These are phyloP conservation scores for Prionailurus viverrinus DNA, from an alignment of 2,113 vertebrate species.

Conservation along the genomic window DNA sequence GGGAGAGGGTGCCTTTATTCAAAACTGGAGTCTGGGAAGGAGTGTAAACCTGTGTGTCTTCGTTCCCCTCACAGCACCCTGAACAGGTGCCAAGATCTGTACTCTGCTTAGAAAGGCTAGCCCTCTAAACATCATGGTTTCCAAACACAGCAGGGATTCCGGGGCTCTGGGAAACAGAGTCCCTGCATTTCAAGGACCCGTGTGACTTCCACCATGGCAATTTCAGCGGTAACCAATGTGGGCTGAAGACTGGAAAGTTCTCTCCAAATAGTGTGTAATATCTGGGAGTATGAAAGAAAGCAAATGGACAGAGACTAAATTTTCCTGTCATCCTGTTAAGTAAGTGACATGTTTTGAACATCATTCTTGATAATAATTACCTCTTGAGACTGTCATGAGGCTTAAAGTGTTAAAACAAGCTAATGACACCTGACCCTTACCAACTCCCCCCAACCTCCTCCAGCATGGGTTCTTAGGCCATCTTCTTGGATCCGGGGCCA, in stretches of 20 bases:
- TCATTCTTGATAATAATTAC: not conserved
- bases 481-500: not conserved
- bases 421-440: not conserved
- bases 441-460: not conserved
- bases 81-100: not conserved
- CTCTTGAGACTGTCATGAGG: not conserved
- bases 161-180: not conserved
- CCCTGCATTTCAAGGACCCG: not conserved
- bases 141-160: not conserved
- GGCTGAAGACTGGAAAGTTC: not conserved
- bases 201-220: not conserved
- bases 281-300: not conserved
- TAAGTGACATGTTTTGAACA: not conserved
- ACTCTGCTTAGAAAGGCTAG: not conserved
- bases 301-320: not conserved
- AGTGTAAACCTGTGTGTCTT: not conserved
- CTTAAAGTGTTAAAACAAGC: not conserved
- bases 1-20: not conserved
- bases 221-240: not conserved
- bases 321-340: not conserved
- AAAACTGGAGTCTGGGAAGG: not conserved
- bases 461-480: not conserved
- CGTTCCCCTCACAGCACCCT: not conserved
- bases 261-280: not conserved
- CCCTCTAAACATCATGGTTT: not conserved